Percentiles rank a stretch among this genome's conserved stretches.
These are phyloP conservation scores for Clostera curtula DNA, from an alignment of 2,888 invertebrate species.

Conservation along the genomic window DNA sequence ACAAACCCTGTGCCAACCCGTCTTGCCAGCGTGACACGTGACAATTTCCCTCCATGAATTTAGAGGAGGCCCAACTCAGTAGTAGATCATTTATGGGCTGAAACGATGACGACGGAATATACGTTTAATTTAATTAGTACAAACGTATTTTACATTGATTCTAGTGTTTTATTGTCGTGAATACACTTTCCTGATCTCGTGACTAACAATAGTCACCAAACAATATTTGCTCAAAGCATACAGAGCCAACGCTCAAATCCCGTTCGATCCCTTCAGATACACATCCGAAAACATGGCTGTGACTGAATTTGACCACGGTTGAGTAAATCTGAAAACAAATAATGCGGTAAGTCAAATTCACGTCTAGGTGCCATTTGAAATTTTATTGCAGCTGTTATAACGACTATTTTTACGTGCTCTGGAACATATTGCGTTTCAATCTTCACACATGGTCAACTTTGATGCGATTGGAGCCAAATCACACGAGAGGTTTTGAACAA, in stretches of 20 bases:
- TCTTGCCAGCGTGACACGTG: too few relatives aligned
- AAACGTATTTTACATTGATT: background rate
- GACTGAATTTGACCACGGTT: conserved; percentile 28
- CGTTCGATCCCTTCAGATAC: conserved; percentile 27
- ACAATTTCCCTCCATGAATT: too few relatives aligned
- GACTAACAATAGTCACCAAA: conserved; percentile 12
- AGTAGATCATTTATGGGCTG: too few relatives aligned
- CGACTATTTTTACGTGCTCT: too few relatives aligned
- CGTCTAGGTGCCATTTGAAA: too few relatives aligned
- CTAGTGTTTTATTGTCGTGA: conserved; percentile 1
- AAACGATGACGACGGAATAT: too few relatives aligned
- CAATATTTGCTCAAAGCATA: conserved; percentile 15
- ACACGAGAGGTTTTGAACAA: conserved; percentile 28
- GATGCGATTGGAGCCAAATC: conserved; percentile 33
- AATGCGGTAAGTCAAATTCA: too few relatives aligned
- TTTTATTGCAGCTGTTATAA: too few relatives aligned
- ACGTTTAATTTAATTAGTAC: too few relatives aligned
- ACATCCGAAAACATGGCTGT: conserved; percentile 31
- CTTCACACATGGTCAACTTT: conserved; percentile 29
- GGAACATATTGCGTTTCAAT: too few relatives aligned
- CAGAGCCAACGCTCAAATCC: conserved; percentile 26
- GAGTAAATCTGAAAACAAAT: conserved; percentile 41
- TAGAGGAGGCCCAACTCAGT: too few relatives aligned
- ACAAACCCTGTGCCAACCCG: too few relatives aligned
- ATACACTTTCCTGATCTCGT: conserved; percentile 7